These are phyloP conservation scores for Drosophila oshimai DNA, from an alignment of 1,140 invertebrate species.

Conservation along the genomic window DNA sequence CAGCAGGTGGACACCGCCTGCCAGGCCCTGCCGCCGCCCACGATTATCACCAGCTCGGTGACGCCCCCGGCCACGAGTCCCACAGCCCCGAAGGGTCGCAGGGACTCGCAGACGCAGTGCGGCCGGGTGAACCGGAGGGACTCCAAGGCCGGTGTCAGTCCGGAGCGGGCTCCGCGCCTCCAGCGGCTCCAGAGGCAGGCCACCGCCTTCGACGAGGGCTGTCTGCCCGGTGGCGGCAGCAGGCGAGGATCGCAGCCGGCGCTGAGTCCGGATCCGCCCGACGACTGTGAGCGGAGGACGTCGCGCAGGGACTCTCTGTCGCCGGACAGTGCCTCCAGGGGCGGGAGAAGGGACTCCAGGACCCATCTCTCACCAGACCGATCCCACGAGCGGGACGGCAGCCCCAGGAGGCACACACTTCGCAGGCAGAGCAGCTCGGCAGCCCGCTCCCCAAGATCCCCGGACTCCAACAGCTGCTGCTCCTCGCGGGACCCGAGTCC, in stretches of 20 bases:
- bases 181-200: slow-evolving; percentile 91
- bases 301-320: slow-evolving; percentile 92
- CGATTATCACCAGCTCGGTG: slow-evolving; percentile 91
- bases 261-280: slow-evolving; percentile 87
- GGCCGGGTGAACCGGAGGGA: slow-evolving; percentile 87
- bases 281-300: slow-evolving; percentile 86
- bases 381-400: slow-evolving; percentile 87
- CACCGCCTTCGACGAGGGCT: slow-evolving; percentile 93
- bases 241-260: slow-evolving; percentile 91
- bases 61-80: slow-evolving; percentile 91
- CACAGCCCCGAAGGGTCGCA: slow-evolving; percentile 85
- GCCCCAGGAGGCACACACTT: slow-evolving; percentile 86
- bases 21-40: slow-evolving; percentile 88
- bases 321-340: slow-evolving; percentile 91
- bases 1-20: slow-evolving; percentile 85
- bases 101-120: slow-evolving; percentile 93
- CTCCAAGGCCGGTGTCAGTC: slow-evolving; percentile 86
- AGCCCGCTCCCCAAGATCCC: slow-evolving; percentile 85
- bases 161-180: slow-evolving; percentile 87
- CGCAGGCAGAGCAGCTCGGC: slow-evolving; percentile 92
- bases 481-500: slow-evolving; percentile 89
- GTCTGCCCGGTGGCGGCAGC: slow-evolving; percentile 87
- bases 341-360: slow-evolving; percentile 88
- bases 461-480: slow-evolving; percentile 89
- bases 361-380: slow-evolving; percentile 91